phyloP scores from a whole-genome alignment of 37 sponge, comb jelly and placozoan species.

The Petrosia ficiformis region DNA sequence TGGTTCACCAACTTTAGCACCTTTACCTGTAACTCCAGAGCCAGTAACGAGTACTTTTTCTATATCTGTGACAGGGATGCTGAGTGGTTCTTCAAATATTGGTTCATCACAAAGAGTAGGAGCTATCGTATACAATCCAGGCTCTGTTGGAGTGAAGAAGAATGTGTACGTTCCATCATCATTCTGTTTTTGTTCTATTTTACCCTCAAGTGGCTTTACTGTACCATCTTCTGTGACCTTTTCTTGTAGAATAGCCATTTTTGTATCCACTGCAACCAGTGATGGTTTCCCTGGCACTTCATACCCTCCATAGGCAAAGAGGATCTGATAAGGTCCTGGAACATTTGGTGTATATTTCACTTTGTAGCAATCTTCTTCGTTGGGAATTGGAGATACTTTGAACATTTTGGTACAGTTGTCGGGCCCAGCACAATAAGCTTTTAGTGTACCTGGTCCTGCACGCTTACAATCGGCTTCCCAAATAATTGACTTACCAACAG shows the following conservation, averaged over 20 bases:
- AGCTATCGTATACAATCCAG: slow-evolving; percentile 44
- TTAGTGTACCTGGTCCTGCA: slow-evolving; percentile 78
- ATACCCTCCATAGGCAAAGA: slow-evolving; percentile 60
- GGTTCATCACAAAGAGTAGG: slow-evolving; percentile 33
- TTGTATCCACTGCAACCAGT: too few relatives aligned
- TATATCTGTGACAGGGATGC: slow-evolving; percentile 75
- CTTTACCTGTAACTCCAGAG: slow-evolving; percentile 81
- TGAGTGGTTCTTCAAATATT: slow-evolving; percentile 62
- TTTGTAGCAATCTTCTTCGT: slow-evolving; percentile 13
- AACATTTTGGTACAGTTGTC: slow-evolving; percentile 42
- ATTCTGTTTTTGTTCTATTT: background rate
- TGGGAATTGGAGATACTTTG: slow-evolving; percentile 24
- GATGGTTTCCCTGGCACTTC: slow-evolving; percentile 8
- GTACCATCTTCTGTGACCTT: slow-evolving; percentile 57
- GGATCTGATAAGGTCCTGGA: slow-evolving; percentile 52
- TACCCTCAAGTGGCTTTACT: background rate
- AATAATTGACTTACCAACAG: slow-evolving; percentile 34
- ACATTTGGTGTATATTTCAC: slow-evolving; percentile 50
- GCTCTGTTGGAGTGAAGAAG: slow-evolving; percentile 32
- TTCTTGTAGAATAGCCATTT: too few relatives aligned
- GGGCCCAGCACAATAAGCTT: slow-evolving; percentile 54
- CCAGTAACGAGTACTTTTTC: slow-evolving; percentile 70
- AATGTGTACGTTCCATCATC: slow-evolving; percentile 41
- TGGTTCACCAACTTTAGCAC: slow-evolving; percentile 48
- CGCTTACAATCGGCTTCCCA: slow-evolving; percentile 61